phyloP scores from a whole-genome alignment of 2,113 vertebrate genomes.

The Rhadina sibilatrix region DNA sequence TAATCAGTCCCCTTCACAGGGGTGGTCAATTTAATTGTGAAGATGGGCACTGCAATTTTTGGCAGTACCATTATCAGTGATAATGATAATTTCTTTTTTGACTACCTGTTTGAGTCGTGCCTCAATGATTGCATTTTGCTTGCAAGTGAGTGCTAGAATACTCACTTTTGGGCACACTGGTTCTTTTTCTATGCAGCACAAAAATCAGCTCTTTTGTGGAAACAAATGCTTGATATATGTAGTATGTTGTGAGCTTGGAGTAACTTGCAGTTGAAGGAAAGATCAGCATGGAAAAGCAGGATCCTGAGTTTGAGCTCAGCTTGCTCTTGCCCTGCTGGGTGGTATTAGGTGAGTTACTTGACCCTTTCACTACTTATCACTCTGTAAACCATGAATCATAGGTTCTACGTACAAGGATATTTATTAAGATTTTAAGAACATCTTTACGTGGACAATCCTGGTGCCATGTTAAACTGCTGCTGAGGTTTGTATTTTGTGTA shows the following conservation, averaged over 20 bases:
- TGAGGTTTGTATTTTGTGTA: background rate
- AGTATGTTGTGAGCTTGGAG: rapidly evolving
- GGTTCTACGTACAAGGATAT: background rate
- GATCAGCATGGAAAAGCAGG: background rate
- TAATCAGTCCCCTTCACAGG: background rate
- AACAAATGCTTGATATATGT: background rate
- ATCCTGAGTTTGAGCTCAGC: background rate
- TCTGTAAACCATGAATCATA: background rate
- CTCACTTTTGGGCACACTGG: background rate
- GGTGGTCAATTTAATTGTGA: background rate
- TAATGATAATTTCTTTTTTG: background rate
- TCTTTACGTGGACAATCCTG: background rate
- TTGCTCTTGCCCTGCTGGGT: background rate
- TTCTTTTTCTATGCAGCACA: background rate
- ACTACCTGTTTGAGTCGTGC: background rate
- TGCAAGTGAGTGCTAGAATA: background rate
- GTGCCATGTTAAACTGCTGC: background rate
- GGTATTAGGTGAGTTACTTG: background rate
- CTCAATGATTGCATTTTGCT: background rate
- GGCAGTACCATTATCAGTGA: background rate
- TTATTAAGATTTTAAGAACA: background rate
- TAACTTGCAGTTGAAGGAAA: background rate
- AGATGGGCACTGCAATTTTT: background rate
- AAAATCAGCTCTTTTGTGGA: background rate
- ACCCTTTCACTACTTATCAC: background rate